phyloP scores from a whole-genome alignment of 2,888 invertebrate genomes.

The Morpho deidamia region DNA sequence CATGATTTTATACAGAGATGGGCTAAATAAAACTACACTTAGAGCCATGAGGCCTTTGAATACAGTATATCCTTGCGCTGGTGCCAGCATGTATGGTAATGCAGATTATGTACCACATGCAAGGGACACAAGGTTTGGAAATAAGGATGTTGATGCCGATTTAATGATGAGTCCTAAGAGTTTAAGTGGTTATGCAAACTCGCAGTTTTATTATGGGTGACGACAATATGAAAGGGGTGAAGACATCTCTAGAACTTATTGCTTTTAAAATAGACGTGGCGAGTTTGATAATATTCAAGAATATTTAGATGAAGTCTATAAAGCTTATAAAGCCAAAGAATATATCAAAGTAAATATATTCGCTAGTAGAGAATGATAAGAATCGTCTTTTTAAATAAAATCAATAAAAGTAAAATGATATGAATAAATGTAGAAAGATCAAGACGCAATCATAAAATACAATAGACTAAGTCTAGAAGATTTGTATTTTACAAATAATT shows the following conservation, averaged over 20 bases:
- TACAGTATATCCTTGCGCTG: constrained; percentile 61
- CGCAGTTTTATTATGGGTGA: constrained; percentile 68
- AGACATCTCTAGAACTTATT: constrained; percentile 46
- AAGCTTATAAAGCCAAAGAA: not conserved
- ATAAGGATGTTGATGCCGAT: constrained; percentile 45
- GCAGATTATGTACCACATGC: constrained; percentile 54
- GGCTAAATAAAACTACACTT: constrained; percentile 55
- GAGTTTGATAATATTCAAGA: not conserved
- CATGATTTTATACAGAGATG: constrained; percentile 66
- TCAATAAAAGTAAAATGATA: too few relatives aligned
- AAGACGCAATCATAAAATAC: too few relatives aligned
- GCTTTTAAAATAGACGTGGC: constrained; percentile 37
- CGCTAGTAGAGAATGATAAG: too few relatives aligned
- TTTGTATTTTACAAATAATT: too few relatives aligned
- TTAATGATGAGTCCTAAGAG: constrained; percentile 63
- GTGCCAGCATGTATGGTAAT: constrained; percentile 66
- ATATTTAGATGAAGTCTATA: not conserved
- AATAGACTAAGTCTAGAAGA: too few relatives aligned
- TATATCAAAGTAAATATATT: not conserved
- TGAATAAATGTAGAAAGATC: too few relatives aligned
- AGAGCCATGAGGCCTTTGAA: constrained; percentile 68
- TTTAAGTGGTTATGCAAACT: constrained; percentile 56
- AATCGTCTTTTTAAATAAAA: too few relatives aligned
- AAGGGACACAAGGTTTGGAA: constrained; percentile 46
- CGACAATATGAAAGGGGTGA: constrained; percentile 41